A percentile compares a stretch with the other conserved stretches of the same genome.
Evolutionary conservation across 2,888 invertebrate species (phyloP).

Genomic region (Oxycera nigricornis): DNA sequence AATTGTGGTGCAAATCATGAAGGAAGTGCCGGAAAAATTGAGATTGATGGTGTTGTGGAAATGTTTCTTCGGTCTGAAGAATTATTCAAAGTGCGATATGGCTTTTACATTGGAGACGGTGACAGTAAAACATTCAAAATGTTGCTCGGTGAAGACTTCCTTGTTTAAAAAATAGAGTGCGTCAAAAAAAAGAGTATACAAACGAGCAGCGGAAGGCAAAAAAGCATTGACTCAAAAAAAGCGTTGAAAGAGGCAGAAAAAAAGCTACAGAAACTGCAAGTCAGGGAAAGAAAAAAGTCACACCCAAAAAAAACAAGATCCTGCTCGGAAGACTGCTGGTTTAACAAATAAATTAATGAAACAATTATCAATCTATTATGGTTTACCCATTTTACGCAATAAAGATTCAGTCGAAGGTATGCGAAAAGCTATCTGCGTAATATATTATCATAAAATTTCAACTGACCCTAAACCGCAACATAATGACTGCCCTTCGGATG

Average conservation of each 20-base stretch:
- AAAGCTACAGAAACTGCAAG: background rate
- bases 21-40: no score
- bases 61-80: background rate
- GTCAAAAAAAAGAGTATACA: background rate
- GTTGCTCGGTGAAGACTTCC: background rate
- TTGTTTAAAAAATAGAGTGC: background rate
- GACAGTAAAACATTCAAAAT: background rate
- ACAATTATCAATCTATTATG: background rate
- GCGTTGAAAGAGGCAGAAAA: background rate
- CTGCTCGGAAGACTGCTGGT: no score
- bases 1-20: no score
- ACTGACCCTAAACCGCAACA: background rate
- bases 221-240: no score
- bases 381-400: background rate
- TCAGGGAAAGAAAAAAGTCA: no score
- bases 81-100: background rate
- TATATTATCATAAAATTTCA: background rate
- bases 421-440: background rate
- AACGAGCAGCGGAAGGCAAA: background rate
- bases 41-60: background rate
- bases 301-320: no score
- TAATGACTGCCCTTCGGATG: background rate
- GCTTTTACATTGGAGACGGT: slow-evolving; percentile 11
- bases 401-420: background rate
- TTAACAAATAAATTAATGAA: background rate